Evolutionary conservation across 2,888 invertebrate species (phyloP).

Genomic region (Drosophila siamana): DNA sequence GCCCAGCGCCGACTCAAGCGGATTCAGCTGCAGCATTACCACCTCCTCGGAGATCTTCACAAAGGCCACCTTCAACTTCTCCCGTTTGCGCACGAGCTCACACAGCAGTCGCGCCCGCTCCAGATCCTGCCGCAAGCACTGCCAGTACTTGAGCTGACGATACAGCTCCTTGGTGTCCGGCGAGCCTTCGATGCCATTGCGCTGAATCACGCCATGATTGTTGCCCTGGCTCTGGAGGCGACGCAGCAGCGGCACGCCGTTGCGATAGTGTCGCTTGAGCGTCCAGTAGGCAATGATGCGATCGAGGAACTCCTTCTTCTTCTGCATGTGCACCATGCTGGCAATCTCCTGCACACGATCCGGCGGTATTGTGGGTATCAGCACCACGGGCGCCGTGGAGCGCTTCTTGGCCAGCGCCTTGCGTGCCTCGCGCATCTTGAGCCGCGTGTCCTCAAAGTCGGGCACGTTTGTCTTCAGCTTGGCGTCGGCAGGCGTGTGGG

Average conservation of each 20-base stretch:
- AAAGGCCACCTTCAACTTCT: slow-evolving; percentile 95
- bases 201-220: slow-evolving; percentile 86
- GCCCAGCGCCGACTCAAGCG: slow-evolving; percentile 91
- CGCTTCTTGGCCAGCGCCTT: slow-evolving; percentile 95
- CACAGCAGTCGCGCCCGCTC: slow-evolving; percentile 96
- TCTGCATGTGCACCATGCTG: slow-evolving; percentile 90
- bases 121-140: slow-evolving; percentile 95
- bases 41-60: slow-evolving; percentile 93
- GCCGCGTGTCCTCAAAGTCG: slow-evolving; percentile 88
- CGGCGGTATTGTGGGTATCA: slow-evolving; percentile 96
- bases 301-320: slow-evolving; percentile 94
- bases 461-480: slow-evolving; percentile 85
- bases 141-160: slow-evolving; percentile 96
- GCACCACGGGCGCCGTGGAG: slow-evolving; percentile 94
- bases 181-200: slow-evolving; percentile 87
- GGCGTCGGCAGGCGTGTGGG: slow-evolving; percentile 89
- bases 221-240: slow-evolving; percentile 90
- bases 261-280: slow-evolving; percentile 95
- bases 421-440: slow-evolving; percentile 94
- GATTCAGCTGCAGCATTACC: slow-evolving; percentile 92
- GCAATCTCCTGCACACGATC: slow-evolving; percentile 95
- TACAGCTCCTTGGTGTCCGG: slow-evolving; percentile 91
- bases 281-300: slow-evolving; percentile 98
- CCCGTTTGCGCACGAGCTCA: slow-evolving; percentile 97
- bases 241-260: slow-evolving; percentile 97